These are phyloP conservation scores for Pachycephus smyrnensis DNA, from an alignment of 2,888 invertebrate genomes.

Conservation along the genomic window DNA sequence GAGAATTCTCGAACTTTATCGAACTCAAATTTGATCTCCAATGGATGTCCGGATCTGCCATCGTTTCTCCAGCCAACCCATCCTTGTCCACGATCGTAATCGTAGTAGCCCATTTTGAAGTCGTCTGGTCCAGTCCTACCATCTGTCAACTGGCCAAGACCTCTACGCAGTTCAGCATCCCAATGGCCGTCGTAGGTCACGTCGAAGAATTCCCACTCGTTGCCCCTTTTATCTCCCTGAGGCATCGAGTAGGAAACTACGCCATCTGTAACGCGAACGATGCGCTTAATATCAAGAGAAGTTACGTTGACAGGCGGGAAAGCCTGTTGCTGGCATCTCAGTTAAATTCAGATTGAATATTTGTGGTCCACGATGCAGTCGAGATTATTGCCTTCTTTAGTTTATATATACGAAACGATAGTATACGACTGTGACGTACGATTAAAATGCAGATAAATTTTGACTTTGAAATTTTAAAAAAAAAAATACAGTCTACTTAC, in stretches of 20 bases:
- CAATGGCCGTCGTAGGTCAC: slow-evolving; percentile 87
- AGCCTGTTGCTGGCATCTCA: neutral
- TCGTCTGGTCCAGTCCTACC: slow-evolving; percentile 83
- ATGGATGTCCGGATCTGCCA: slow-evolving; percentile 72
- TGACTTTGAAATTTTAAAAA: neutral
- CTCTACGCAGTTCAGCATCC: slow-evolving; percentile 80
- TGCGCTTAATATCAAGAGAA: neutral
- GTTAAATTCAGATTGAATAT: neutral
- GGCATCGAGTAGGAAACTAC: slow-evolving; percentile 89
- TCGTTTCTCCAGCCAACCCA: slow-evolving; percentile 94
- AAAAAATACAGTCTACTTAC: slow-evolving; percentile 42
- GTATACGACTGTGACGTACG: neutral
- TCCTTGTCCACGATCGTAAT: slow-evolving; percentile 70
- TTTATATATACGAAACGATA: neutral
- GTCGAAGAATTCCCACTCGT: slow-evolving; percentile 83
- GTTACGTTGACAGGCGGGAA: neutral
- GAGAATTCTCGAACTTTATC: slow-evolving; percentile 88
- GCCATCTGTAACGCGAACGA: slow-evolving; percentile 70
- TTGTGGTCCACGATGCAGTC: neutral
- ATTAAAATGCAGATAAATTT: neutral
- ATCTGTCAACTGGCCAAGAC: slow-evolving; percentile 87
- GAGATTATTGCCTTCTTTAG: no score
- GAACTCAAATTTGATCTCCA: slow-evolving; percentile 83
- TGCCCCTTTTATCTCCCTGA: slow-evolving; percentile 85
- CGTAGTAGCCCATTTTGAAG: slow-evolving; percentile 76